Base-by-base conservation (phyloP, 1,140 invertebrate species). In the Drosophila carrolli region DNA sequence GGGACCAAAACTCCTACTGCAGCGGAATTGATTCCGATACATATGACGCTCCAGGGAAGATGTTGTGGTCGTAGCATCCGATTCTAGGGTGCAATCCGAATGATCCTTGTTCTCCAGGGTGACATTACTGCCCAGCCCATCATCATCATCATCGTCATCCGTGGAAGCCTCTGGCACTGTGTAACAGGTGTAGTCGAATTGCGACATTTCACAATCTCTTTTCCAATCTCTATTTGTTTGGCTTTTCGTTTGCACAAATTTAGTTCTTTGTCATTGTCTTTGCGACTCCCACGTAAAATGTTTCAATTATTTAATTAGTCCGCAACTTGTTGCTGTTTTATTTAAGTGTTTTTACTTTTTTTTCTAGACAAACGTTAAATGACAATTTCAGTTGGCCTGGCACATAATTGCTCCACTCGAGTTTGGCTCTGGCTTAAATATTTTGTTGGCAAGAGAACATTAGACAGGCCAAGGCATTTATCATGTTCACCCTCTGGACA, bases 111-210 rank as follows among this genome's bases (percentile, higher is more conserved):
- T 83, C 37, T 77, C 84, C 37, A 89, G 58, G n/a, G 84, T 89
- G n/a, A 55, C 80, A 62, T 84, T 75, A 43, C 84, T 88, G 19
- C 65, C 65, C 29, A 68, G 50, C 41, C 38, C 61, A 9, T 76
- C 71, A 6, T 73, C 71, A 6, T 73, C 70, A n/a, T 57, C 55
- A 14, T 27, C 63, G 11, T 78, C 82, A 48, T 90, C 81, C 44
- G 67, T 76, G 32, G 90, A 78, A 38, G 75, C 81, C 72, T 92
- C 91, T 10, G 85, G 91, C 65, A 92, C 82, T 14, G 91, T 92
- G n/a, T 92, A 92, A 37, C 91, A 92, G 51, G 85, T 89, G 50
- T 85, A 90, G 66, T 92, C 89, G 37, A 90, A 77, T 68, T 90
- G 81, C 9, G 90, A 82, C 90, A 91, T 91, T 40, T 59, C 37